These are phyloP conservation scores for Pantelozetes paolii DNA, from an alignment of 2,888 invertebrate genomes.

Conservation along the genomic window DNA sequence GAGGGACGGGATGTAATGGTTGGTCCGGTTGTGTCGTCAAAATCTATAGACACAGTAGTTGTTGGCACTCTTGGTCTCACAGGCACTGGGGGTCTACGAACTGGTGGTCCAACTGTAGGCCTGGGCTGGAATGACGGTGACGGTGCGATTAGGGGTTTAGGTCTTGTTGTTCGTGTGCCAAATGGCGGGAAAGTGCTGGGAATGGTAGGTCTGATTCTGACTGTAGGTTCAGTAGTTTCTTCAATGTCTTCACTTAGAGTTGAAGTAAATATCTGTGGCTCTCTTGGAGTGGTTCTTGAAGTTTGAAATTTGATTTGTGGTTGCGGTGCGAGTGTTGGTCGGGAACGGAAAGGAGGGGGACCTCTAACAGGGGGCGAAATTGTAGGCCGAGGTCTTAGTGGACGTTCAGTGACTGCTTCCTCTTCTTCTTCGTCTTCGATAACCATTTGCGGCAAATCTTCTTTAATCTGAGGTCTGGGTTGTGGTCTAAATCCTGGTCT, in stretches of 20 bases:
- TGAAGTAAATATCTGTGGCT: background rate
- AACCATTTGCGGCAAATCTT: background rate
- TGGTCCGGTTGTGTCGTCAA: background rate
- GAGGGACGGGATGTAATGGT: background rate
- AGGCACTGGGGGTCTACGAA: conserved; percentile 31
- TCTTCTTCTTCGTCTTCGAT: background rate
- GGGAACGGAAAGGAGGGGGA: background rate
- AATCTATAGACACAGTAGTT: conserved; percentile 4
- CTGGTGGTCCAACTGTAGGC: conserved; percentile 27
- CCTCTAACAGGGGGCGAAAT: conserved; percentile 16
- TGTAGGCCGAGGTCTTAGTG: background rate
- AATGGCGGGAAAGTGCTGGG: background rate
- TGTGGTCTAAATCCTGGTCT: background rate
- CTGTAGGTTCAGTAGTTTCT: background rate
- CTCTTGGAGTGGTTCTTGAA: too few relatives aligned
- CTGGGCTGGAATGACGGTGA: conserved; percentile 37
- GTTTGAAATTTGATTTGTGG: too few relatives aligned
- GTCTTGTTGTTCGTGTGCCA: background rate
- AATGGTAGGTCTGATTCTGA: background rate
- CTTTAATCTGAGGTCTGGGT: background rate
- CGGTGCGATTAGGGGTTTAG: background rate
- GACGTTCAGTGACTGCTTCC: background rate
- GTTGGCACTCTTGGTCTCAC: conserved; percentile 38
- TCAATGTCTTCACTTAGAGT: background rate
- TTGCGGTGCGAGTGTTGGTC: background rate